Evolutionary conservation across 2,113 vertebrate genomes (phyloP), one percentile per base, ranked within the genome.

Genomic region (Thamnaconus septentrionalis): DNA sequence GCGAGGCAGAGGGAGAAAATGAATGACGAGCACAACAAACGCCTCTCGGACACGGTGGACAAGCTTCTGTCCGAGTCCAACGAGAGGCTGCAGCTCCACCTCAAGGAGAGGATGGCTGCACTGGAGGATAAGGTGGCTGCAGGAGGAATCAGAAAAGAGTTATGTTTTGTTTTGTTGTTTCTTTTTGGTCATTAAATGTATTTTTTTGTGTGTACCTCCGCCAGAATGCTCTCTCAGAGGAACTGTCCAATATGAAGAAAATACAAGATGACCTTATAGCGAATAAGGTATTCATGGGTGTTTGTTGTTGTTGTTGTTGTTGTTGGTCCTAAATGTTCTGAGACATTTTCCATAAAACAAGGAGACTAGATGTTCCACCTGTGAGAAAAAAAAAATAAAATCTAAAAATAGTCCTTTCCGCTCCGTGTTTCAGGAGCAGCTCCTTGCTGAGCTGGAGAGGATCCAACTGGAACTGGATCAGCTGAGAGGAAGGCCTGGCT

Each of bases 1-100:
- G 95, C 95, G 0, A 92, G 95, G 76, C 95, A 96, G 85, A 90
- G 95, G 79, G 95, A 97, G 84, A 94, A 94, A 82, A 97, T 97
- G 95, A 97, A 96, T 1, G 95, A 97, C 0, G 95, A 97, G 78
- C 95, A 96, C 86, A 97, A 97, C 76, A 96, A 96, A 62, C 93
- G 95, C 40, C 93, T 97, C 68, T 97, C 95, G 0, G 95, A 97
- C 58, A 96, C 95, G 0, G 95, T 97, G 61, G 95, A 97, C 90
- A 96, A 95, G 76, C 91, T 97, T 65, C 88, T 97, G 69, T 96
- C 94, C 0, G 95, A 97, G 86, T 97, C 95, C 76, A 97, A 97
- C 0, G 95, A 97, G 72, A 90, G 95, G 46, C 88, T 97, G 59
- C 95, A 97, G 82, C 92, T 97, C 41, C 95, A 97, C 85, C 93